Evolutionary conservation across 2,888 invertebrate genomes (phyloP).

Genomic region (Pyrrhopygopsis socrates): DNA sequence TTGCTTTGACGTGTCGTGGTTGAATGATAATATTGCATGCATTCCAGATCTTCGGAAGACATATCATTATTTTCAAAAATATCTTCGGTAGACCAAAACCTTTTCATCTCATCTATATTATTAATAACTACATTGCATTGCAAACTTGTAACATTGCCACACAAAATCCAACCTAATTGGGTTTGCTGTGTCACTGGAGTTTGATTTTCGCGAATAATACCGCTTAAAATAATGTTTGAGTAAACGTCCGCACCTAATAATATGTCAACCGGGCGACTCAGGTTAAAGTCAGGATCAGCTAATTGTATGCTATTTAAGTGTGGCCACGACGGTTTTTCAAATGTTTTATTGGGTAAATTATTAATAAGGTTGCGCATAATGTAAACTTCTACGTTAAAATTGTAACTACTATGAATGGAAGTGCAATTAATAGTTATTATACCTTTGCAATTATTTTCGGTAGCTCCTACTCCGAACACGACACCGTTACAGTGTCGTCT

Average conservation of each 20-base stretch:
- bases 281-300: constrained; percentile 59
- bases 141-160: constrained; percentile 38
- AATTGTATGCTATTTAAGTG: constrained; percentile 55
- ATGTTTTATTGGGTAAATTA: constrained; percentile 12
- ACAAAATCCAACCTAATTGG: constrained; percentile 42
- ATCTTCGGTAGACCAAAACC: constrained; percentile 41
- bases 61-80: constrained; percentile 2
- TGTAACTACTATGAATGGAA: not conserved
- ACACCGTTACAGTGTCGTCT: constrained; percentile 31
- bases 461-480: constrained; percentile 52
- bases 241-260: constrained; percentile 56
- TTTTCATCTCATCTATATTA: constrained; percentile 25
- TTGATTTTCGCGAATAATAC: constrained; percentile 38
- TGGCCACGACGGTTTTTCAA: constrained; percentile 58
- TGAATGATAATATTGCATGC: constrained; percentile 32
- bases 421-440: not conserved
- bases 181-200: constrained; percentile 66
- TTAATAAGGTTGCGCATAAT: constrained; percentile 4
- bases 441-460: not conserved
- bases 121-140: constrained; percentile 44
- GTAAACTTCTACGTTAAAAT: constrained; percentile 23
- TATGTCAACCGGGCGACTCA: not conserved
- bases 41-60: constrained; percentile 21
- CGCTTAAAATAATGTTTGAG: constrained; percentile 61
- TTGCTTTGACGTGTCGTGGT: constrained; percentile 52